Evolutionary conservation across 2,888 invertebrate species (phyloP), one percentile per base, ranked within the genome.

Genomic region (Sylvicola cinctus): DNA sequence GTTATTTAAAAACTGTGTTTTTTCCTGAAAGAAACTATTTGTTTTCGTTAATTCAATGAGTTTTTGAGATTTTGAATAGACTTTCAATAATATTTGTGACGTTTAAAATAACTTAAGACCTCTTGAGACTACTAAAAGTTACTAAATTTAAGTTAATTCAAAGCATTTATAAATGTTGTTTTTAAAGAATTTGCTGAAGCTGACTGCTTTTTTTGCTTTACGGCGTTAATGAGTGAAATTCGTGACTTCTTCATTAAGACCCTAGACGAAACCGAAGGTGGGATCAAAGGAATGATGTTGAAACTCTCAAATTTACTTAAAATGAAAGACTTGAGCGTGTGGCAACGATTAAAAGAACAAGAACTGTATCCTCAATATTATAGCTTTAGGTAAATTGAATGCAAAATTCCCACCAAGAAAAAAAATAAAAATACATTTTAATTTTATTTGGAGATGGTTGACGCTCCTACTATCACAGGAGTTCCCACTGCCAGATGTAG

Each of bases 161-260:
- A 25, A 25, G 17, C n/a, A 39, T 38, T 20, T 35, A 35, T 34
- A 20, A 8, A 12, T 36, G 35, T 28, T 38, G 33, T 35, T 33
- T 37, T 57, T 56, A 25, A 58, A 83, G 91, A 78, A 49, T 65
- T 80, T 54, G 96, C 96, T 0, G 98, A 98, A 55, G 85, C 95
- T 0, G 98, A 98, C 53, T 80, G 90, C 40, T 98, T 98, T 58
- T 96, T 91, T 60, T 91, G 95, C 51, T 99, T 98, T 54, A 98
- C 95, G 3, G 90, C 90, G 53, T 61, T 98, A 33, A 98, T 98
- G 98, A 76, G 80, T 1, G 96, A 96, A 61, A 93, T 96, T 40
- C 67, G 96, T 17, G 96, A 98, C 54, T 87, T 87, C 51, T 98
- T 96, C 54, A 95, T 98, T 43, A 87, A 93, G 48, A 81, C 85